Evolutionary conservation across 2,113 vertebrate species (phyloP), one percentile per base, ranked within the genome.

Genomic region (Pycnonotus jocosus): DNA sequence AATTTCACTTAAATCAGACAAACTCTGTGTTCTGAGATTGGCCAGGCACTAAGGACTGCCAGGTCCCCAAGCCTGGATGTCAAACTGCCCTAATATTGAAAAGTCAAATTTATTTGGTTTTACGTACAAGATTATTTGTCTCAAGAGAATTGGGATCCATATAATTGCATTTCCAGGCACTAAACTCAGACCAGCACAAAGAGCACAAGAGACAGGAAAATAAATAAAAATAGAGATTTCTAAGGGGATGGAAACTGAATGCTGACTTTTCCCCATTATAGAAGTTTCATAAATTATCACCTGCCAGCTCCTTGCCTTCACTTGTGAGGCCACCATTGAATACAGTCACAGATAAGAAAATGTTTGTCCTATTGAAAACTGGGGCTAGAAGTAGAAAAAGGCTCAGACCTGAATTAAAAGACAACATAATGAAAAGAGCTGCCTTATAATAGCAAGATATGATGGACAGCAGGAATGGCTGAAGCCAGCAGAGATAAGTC

Each of bases 51-150:
- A 48, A 47, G 2, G 0, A 1, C 57, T 33, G 37, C 81, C 57
- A 56, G 27, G n/a, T 56, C 37, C 28, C 62, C 15, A 17, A 8
- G 3, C 11, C 57, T 35, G 58, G n/a, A 11, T 47, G 21, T 58
- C 69, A 44, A 38, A 53, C 31, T 25, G 13, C 37, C 70, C 50
- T 24, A 40, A 40, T 38, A n/a, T 3, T 15, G 8, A 33, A 31
- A 72, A n/a, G 35, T 45, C n/a, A 8, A 40, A 28, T 77, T 76
- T 28, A 10, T 66, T 91, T 53, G 3, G 21, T 44, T 80, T 62
- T 23, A 7, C 4, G 2, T 11, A n/a, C 17, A 31, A 54, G 22
- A 47, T 45, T 48, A 24, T 40, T 57, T 3, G 0, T 8, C 38
- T 71, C 47, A 57, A 40, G 78, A 38, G 5, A 81, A 48, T 7